Evolutionary conservation across 2,113 vertebrate species (phyloP), one percentile per base, ranked within the genome.

Genomic region (Damaliscus lunatus): DNA sequence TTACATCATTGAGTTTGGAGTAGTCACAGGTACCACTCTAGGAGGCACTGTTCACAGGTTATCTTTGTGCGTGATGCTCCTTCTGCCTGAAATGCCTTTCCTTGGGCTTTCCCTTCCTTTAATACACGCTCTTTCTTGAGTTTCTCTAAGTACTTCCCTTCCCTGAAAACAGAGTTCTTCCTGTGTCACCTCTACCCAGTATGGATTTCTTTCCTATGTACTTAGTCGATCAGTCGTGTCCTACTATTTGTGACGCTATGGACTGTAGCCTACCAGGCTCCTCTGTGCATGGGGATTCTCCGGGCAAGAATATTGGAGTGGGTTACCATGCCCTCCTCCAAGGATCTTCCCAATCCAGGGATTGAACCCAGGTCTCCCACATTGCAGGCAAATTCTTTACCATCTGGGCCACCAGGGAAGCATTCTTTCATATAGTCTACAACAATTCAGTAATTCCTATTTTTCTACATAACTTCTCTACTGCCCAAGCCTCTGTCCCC

Each of bases 111-210:
- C 31, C 16, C 9, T n/a, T 94, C 29, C 17, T 81, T 74, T 67
- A 71, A 53, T 46, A 36, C 13, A 31, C n/a, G 86, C 0, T 57
- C 12, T 88, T 78, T 88, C n/a, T 81, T 50, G 88, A 94, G 43
- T 85, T 27, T 88, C n/a, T 77, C 40, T 27, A 78, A 21, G 14
- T 71, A 53, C 19, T 52, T 94, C 7, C 40, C n/a, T 95, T 94
- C 67, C 16, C 43, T 90, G 84, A 89, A 95, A 92, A 59, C 6
- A 36, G 25, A 80, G 19, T 43, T 53, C 57, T 88, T 81, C 36
- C 25, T 83, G 78, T 53, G 21, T 33, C 31, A 3, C 8, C 7
- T 64, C 43, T 71, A 17, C 43, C 40, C 33, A 46, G 21, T 33
- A 17, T 14, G 1, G 55, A 33, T 82, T n/a, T 84, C 29, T 48